phyloP scores from a whole-genome alignment of 2,113 vertebrate species.

The Tragelaphus imberbis region DNA sequence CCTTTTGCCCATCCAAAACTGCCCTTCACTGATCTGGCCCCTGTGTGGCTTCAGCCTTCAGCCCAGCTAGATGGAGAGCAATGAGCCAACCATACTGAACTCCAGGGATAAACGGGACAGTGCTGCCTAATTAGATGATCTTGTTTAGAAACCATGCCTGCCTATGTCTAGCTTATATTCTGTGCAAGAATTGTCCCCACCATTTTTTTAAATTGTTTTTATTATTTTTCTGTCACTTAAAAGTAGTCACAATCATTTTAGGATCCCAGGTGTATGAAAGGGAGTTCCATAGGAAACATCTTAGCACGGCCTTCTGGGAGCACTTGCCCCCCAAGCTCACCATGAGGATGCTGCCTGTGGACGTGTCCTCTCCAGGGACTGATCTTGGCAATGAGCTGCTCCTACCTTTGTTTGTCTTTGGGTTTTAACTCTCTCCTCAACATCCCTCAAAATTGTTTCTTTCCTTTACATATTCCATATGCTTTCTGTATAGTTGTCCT shows the following conservation, averaged over 20 bases:
- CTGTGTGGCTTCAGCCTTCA: accelerated
- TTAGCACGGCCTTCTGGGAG: accelerated
- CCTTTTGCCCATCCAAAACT: background rate
- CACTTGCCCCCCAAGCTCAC: background rate
- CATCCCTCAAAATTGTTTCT: background rate
- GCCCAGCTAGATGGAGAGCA: background rate
- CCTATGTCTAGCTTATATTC: background rate
- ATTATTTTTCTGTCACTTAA: background rate
- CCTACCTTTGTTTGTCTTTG: background rate
- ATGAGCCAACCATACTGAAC: background rate
- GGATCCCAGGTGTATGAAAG: background rate
- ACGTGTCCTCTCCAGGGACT: accelerated
- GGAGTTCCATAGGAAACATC: background rate
- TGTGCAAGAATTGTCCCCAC: accelerated
- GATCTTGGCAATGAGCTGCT: background rate
- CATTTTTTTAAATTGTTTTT: background rate
- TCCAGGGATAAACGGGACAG: accelerated
- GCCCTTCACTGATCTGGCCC: background rate
- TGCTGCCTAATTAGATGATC: accelerated
- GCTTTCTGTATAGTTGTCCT: background rate
- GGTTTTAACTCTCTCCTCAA: background rate
- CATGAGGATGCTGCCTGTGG: accelerated
- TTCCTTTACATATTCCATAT: background rate
- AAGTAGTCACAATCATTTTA: background rate
- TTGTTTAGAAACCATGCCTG: background rate